phyloP scores from a whole-genome alignment of 2,113 vertebrate genomes.

The Spea multiplicata region DNA sequence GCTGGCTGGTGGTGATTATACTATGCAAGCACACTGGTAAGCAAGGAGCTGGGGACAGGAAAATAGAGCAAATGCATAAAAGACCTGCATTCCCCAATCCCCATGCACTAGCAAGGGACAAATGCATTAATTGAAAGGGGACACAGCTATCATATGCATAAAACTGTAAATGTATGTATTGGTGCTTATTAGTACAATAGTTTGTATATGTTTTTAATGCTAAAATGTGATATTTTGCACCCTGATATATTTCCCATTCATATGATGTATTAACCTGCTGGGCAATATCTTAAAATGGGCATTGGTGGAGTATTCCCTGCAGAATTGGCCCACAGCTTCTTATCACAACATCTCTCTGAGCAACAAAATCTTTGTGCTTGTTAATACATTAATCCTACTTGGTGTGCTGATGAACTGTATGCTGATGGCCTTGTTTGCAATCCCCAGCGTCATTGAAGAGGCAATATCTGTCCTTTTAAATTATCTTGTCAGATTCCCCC shows the following conservation, averaged over 20 bases:
- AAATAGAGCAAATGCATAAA: too few species aligned
- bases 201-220: background rate
- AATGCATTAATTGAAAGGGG: too few species aligned
- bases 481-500: conserved; percentile 47
- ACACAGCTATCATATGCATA: too few species aligned
- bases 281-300: too few species aligned
- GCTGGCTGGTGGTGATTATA: too few species aligned
- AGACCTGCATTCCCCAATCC: too few species aligned
- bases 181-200: too few species aligned
- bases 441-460: conserved; percentile 40
- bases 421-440: conserved; percentile 27
- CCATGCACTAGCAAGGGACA: too few species aligned
- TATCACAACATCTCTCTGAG: conserved; percentile 18
- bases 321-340: conserved; percentile 6
- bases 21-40: too few species aligned
- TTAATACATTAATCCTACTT: conserved; percentile 27
- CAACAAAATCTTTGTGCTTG: conserved; percentile 12
- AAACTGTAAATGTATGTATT: too few species aligned
- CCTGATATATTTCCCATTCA: background rate
- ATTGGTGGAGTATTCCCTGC: background rate
- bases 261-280: too few species aligned
- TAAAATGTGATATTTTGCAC: background rate
- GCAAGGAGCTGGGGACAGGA: too few species aligned
- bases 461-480: conserved; percentile 48
- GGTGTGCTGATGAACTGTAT: conserved; percentile 35